Conservation (phyloP, 2,888 invertebrate genomes). For the Cinara cedri region DNA sequence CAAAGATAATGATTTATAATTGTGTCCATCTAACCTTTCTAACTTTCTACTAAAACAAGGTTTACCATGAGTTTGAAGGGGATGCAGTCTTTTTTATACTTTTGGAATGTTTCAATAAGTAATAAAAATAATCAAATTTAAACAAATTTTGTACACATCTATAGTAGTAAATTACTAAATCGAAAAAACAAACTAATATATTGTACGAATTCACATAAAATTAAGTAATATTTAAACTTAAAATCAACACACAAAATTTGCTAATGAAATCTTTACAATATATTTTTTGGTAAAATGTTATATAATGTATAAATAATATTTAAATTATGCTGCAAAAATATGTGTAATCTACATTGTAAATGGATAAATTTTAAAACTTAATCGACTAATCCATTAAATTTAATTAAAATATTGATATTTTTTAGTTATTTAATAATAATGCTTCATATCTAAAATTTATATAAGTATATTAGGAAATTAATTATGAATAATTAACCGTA, state of each 20-base stretch:
- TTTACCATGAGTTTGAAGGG: too few species aligned
- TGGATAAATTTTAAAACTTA: not conserved
- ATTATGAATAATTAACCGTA: slow-evolving; percentile 18
- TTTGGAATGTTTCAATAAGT: too few species aligned
- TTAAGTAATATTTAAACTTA: too few species aligned
- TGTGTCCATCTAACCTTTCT: too few species aligned
- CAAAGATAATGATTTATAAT: too few species aligned
- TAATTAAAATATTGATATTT: slow-evolving; percentile 3
- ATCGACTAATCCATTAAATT: not conserved
- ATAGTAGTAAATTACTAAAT: too few species aligned
- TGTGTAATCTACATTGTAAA: slow-evolving; percentile 10
- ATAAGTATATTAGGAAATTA: slow-evolving; percentile 46
- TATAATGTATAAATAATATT: slow-evolving; percentile 23
- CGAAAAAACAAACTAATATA: too few species aligned
- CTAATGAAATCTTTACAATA: slow-evolving; percentile 30
- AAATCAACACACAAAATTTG: not conserved
- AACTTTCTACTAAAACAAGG: too few species aligned
- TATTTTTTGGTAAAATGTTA: slow-evolving; percentile 19
- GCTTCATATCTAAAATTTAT: not conserved
- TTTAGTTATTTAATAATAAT: slow-evolving; percentile 7
- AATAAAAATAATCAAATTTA: too few species aligned
- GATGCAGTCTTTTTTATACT: too few species aligned
- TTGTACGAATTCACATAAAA: too few species aligned
- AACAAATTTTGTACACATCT: too few species aligned
- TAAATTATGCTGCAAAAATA: not conserved